Percentiles rank a stretch among this genome's conserved stretches.
These are phyloP conservation scores for Drosophila lacteicornis DNA, from an alignment of 1,140 invertebrate species.

Conservation along the genomic window DNA sequence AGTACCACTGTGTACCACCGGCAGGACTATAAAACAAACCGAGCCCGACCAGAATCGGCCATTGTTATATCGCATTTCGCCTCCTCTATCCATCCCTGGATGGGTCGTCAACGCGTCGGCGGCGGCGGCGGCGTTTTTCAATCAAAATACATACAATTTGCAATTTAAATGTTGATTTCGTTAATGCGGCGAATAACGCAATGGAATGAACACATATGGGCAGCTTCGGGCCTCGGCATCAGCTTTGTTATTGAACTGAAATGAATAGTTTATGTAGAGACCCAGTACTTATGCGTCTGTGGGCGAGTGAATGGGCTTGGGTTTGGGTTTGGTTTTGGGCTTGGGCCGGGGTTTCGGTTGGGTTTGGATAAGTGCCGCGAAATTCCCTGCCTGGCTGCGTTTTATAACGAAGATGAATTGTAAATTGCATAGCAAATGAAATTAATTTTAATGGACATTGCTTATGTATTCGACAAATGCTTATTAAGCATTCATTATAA, in stretches of 20 bases:
- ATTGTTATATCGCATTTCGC: slow-evolving; percentile 16
- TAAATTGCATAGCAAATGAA: slow-evolving; percentile 60
- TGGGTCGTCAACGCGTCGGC: slow-evolving; percentile 25
- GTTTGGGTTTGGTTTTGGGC: neutral
- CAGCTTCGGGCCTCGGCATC: slow-evolving; percentile 44
- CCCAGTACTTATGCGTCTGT: slow-evolving; percentile 25
- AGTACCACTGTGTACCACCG: neutral
- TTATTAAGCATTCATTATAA: slow-evolving; percentile 63
- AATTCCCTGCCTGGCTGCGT: slow-evolving; percentile 38
- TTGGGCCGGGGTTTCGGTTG: neutral
- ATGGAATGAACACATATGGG: slow-evolving; percentile 56
- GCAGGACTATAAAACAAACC: slow-evolving; percentile 23
- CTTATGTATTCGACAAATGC: slow-evolving; percentile 57
- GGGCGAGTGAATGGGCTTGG: neutral
- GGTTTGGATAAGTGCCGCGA: slow-evolving; percentile 38
- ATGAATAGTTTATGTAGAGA: slow-evolving; percentile 60
- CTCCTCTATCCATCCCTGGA: neutral
- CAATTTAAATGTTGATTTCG: slow-evolving; percentile 79
- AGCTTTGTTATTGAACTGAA: slow-evolving; percentile 62
- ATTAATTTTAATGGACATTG: slow-evolving; percentile 66
- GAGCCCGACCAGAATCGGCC: slow-evolving; percentile 7
- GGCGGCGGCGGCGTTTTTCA: slow-evolving; percentile 51
- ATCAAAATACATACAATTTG: slow-evolving; percentile 70
- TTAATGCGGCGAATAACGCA: slow-evolving; percentile 65
- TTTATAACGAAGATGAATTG: slow-evolving; percentile 61